These are phyloP conservation scores for Stictocephala bisonia DNA, from an alignment of 2,888 invertebrate species.

Conservation along the genomic window DNA sequence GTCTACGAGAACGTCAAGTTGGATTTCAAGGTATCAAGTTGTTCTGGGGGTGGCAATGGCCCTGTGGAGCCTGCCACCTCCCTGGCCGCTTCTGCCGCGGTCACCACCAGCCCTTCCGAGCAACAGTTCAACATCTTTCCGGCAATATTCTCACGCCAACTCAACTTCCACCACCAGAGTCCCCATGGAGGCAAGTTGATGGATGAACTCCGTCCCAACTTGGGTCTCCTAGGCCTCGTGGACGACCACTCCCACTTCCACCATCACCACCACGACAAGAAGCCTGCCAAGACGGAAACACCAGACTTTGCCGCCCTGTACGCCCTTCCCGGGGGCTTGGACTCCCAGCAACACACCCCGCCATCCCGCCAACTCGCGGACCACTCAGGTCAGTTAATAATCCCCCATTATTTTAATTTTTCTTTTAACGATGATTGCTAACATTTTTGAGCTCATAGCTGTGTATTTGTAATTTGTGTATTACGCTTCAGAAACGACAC, in stretches of 20 bases:
- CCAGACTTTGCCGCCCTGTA: conserved; percentile 87
- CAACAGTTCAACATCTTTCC: conserved; percentile 94
- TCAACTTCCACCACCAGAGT: conserved; percentile 72
- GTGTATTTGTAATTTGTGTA: no score
- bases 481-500: no score
- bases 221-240: conserved; percentile 81
- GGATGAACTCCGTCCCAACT: conserved; percentile 87
- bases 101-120: conserved; percentile 62
- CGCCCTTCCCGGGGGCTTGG: conserved; percentile 61
- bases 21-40: conserved; percentile 58
- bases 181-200: conserved; percentile 72
- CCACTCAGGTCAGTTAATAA: conserved; percentile 48
- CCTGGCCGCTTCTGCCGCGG: conserved; percentile 48
- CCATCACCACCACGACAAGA: conserved; percentile 58
- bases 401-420: no score
- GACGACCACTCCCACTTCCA: conserved; percentile 76
- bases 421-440: no score
- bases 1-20: conserved; percentile 54
- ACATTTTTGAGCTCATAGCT: no score
- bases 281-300: conserved; percentile 55
- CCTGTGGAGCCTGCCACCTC: conserved; percentile 54
- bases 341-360: conserved; percentile 48
- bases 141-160: conserved; percentile 89
- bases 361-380: conserved; percentile 46
- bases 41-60: conserved; percentile 63